A percentile compares a stretch with the other conserved stretches of the same genome.
These are phyloP conservation scores for Scolanthus callimorphus DNA, from an alignment of 92 coral and sea anemone species.

Conservation along the genomic window DNA sequence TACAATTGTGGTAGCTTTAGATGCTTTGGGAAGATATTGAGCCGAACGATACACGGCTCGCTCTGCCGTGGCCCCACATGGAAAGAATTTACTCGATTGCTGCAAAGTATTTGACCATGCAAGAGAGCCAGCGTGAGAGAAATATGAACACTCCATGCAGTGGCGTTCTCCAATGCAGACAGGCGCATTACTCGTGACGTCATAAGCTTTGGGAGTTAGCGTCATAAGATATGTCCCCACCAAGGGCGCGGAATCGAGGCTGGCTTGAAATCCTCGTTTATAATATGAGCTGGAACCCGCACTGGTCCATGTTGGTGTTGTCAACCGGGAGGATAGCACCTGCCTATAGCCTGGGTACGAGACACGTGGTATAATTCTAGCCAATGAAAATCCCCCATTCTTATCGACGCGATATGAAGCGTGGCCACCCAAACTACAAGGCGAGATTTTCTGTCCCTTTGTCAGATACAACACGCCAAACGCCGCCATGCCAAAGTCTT, in stretches of 20 bases:
- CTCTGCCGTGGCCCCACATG: conserved; percentile 8
- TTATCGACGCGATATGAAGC: accelerated
- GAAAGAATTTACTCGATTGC: conserved; percentile 1
- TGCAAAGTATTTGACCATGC: background rate
- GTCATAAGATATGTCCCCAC: conserved; percentile 40
- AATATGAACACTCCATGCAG: conserved; percentile 23
- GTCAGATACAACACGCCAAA: conserved; percentile 43
- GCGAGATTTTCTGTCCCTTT: conserved; percentile 21
- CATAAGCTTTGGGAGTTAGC: conserved; percentile 13
- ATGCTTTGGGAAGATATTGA: conserved; percentile 21
- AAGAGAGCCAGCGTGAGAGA: background rate
- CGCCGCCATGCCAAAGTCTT: conserved; percentile 14
- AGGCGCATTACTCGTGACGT: conserved; percentile 5
- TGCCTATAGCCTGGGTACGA: conserved; percentile 39
- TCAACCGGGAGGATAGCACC: background rate
- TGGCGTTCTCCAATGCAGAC: conserved; percentile 33
- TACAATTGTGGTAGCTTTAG: conserved; percentile 2
- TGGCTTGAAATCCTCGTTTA: conserved; percentile 12
- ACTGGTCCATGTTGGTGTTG: conserved; percentile 24
- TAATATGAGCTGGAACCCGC: conserved; percentile 8
- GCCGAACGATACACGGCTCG: conserved; percentile 15
- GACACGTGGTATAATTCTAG: conserved; percentile 20
- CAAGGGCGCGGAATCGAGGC: conserved; percentile 1
- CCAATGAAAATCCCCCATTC: conserved; percentile 22
- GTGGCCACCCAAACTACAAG: conserved; percentile 4